These are phyloP conservation scores for Phylloscopus trochiloides DNA, from an alignment of 2,113 vertebrate species.

Conservation along the genomic window DNA sequence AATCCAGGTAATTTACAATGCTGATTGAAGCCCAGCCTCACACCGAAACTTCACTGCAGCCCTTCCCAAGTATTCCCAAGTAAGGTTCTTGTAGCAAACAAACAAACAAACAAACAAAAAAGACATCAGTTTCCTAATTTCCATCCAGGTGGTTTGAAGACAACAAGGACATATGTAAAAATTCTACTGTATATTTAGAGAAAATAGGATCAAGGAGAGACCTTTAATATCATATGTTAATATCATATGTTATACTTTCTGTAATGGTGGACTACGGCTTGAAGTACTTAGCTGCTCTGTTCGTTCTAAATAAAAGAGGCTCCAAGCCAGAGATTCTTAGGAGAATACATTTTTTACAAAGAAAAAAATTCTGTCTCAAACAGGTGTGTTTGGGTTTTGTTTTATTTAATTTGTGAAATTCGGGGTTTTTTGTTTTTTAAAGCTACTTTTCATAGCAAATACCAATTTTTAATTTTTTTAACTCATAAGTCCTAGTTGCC, in stretches of 20 bases:
- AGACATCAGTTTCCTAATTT: neutral
- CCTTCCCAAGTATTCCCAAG: neutral
- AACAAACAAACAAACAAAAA: neutral
- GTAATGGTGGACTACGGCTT: neutral
- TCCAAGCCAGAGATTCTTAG: neutral
- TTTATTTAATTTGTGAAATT: neutral
- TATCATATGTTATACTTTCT: neutral
- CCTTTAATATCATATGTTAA: neutral
- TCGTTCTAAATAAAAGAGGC: neutral
- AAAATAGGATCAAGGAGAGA: neutral
- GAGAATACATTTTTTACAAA: neutral
- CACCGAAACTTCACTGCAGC: rapidly evolving
- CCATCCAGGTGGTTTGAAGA: neutral
- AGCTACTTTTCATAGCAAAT: neutral
- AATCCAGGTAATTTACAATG: neutral
- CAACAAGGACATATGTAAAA: neutral
- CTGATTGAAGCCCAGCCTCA: neutral
- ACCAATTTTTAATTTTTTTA: neutral
- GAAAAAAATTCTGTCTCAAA: neutral
- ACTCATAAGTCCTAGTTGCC: neutral
- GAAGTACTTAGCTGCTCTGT: neutral
- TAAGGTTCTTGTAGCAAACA: neutral
- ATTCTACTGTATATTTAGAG: neutral
- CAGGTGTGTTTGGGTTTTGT: rapidly evolving
- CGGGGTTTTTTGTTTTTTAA: neutral